Conservation (phyloP, 2,888 invertebrate genomes). For the Amitus sp. region DNA sequence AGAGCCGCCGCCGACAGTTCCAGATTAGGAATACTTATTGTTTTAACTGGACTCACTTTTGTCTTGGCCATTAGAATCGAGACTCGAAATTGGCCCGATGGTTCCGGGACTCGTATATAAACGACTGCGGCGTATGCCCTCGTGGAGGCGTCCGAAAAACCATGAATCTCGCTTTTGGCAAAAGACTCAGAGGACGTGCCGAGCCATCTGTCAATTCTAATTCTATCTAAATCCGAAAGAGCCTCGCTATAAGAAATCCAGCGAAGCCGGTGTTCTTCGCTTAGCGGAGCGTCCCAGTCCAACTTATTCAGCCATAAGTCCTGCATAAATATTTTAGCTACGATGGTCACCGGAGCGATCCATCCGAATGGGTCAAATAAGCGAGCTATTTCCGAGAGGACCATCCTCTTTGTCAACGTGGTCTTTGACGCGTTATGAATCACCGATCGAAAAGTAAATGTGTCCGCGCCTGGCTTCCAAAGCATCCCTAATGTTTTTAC, state of each 20-base stretch:
- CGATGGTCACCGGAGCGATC: conserved; percentile 21
- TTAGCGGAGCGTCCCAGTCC: conserved; percentile 22
- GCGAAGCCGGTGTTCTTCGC: no score
- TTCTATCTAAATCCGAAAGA: no score
- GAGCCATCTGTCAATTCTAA: neutral
- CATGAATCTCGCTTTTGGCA: conserved; percentile 24
- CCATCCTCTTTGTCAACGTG: conserved; percentile 18
- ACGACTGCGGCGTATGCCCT: conserved; percentile 16
- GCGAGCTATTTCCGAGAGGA: conserved; percentile 19
- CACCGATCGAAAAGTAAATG: neutral
- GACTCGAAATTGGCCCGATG: no score
- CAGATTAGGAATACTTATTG: neutral
- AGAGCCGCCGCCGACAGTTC: neutral
- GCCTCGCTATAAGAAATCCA: no score
- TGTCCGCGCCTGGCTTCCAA: neutral
- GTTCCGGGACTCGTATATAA: conserved; percentile 1
- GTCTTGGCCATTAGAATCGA: neutral
- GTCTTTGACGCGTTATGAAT: no score
- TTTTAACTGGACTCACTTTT: neutral
- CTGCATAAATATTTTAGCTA: conserved; percentile 28
- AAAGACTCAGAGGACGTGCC: no score
- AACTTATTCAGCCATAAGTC: conserved; percentile 19
- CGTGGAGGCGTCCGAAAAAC: conserved; percentile 23
- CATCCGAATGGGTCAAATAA: conserved; percentile 30
- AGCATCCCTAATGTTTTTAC: neutral